Base-by-base conservation (phyloP, 2,888 invertebrate species). In the Achlya flavicornis region DNA sequence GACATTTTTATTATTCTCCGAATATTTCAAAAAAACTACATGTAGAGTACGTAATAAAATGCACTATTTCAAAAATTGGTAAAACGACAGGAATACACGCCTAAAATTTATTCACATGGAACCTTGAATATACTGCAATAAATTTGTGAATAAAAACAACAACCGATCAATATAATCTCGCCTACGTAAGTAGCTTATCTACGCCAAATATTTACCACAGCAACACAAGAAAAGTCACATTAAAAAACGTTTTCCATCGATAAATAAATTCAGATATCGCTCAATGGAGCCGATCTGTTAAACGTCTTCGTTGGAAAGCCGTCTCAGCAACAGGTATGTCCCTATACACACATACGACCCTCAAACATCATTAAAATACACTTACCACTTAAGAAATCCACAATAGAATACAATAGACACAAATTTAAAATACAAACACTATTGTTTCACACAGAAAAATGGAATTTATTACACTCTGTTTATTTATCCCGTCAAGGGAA, bases 321-420 rank as follows among this genome's bases (percentile, higher is more conserved):
- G 62, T 64, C 57, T 58, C 33, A 38, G 73, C 75, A 75, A 75
- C 75, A 75, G 72, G 75, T 75, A 66, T 58, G 58, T 48, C 7
- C 58, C 12, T 53, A 16, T 53, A 57, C 19, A 19, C 53, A 53
- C 53, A 53, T 19, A 53, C 10, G 19, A 53, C 53, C 2, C 19
- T 33, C 12, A 59, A 61, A 12, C 12, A 19, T 19, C 41, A 53
- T 19, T 60, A 58, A 66, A 61, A 53, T 64, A 58, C 26, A 68
- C 76, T 76, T 68, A 76, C 76, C 74, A 43, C 38, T 1, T 19
- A 58, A 53, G 61, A 61, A 64, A 64, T 70, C 67, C 66, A 58
- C 57, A 35, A 58, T 16, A 35, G 61, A 33, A n/a, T 58, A 64
- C 63, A 63, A 46, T 62, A 53, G 61, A 61, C 69, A 69, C 72